Percentiles rank a stretch among this genome's conserved stretches.
Conservation (phyloP, 2,113 vertebrate species). For the Ophiodon elongatus region DNA sequence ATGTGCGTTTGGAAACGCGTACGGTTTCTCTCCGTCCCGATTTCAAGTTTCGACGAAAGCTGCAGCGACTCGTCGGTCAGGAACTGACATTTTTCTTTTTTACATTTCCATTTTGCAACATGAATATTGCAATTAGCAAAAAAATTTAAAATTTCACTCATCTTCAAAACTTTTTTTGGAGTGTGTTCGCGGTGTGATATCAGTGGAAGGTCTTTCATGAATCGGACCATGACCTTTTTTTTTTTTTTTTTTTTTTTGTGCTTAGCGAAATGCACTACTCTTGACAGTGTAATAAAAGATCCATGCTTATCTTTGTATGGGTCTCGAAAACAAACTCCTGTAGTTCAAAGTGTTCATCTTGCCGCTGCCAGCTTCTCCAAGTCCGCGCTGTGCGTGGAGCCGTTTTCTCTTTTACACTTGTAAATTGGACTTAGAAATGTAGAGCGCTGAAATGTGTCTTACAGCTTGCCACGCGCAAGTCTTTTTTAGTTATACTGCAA, state of each 20-base stretch:
- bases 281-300: conserved; percentile 15
- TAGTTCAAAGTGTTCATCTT: neutral
- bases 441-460: neutral
- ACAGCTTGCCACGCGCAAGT: neutral
- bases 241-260: neutral
- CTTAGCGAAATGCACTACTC: conserved; percentile 14
- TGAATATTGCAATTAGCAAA: too few species aligned
- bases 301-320: neutral
- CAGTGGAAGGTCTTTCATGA: too few species aligned
- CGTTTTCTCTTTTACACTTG: conserved; percentile 6
- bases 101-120: too few species aligned
- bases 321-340: conserved; percentile 1
- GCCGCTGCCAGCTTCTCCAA: neutral
- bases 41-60: too few species aligned
- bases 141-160: too few species aligned
- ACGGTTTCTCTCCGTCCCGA: too few species aligned
- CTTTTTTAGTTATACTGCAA: neutral
- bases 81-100: too few species aligned
- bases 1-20: too few species aligned
- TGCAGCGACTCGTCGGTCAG: too few species aligned
- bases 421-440: conserved; percentile 25
- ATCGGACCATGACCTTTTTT: too few species aligned
- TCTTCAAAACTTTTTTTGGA: too few species aligned
- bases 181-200: too few species aligned
- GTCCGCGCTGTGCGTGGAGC: neutral